Conservation (phyloP, 2,113 vertebrate genomes). For the Corythornis cristatus region DNA sequence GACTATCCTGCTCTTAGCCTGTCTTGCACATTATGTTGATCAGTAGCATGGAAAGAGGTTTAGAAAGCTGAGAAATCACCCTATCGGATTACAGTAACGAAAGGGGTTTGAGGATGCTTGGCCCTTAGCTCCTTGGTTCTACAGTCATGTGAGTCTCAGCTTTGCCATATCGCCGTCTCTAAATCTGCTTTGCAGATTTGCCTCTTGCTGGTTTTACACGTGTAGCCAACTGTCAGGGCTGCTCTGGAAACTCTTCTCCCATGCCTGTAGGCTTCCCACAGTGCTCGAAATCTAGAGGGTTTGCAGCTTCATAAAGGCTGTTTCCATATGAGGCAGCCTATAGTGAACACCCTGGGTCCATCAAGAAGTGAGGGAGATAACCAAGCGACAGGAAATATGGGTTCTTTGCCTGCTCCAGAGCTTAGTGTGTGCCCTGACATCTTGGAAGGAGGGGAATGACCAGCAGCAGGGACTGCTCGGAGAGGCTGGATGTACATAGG, state of each 20-base stretch:
- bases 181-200: neutral
- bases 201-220: neutral
- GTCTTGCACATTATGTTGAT: neutral
- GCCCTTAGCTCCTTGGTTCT: neutral
- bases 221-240: neutral
- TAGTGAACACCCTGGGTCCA: neutral
- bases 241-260: neutral
- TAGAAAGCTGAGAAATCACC: neutral
- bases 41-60: neutral
- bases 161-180: neutral
- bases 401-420: neutral
- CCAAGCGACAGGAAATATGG: neutral
- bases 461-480: neutral
- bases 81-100: neutral
- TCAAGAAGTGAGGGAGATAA: neutral
- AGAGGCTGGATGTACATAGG: too few relatives aligned
- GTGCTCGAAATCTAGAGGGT: neutral
- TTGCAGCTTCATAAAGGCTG: fast-evolving
- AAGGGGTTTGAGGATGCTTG: neutral
- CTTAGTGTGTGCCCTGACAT: neutral
- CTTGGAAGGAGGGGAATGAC: fast-evolving
- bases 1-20: neutral
- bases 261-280: neutral
- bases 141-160: neutral
- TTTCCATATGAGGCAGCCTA: neutral